phyloP scores from a whole-genome alignment of 2,888 invertebrate genomes.

The Osmoderma eremita region DNA sequence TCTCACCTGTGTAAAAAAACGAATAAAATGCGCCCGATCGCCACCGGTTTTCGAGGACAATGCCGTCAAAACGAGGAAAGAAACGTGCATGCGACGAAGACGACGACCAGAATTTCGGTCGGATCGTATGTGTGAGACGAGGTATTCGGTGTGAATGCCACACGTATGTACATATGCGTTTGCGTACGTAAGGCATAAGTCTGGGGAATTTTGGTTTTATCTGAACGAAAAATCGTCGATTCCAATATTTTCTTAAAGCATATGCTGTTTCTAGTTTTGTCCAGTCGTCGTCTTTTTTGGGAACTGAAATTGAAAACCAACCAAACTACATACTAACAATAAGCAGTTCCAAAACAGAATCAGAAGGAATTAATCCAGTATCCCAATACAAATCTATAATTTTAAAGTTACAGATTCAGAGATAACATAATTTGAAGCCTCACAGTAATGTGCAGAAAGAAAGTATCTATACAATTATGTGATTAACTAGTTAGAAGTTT shows the following conservation, averaged over 20 bases:
- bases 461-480: too few relatives aligned
- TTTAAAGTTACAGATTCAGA: too few relatives aligned
- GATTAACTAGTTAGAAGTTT: too few relatives aligned
- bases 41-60: constrained; percentile 47
- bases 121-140: background rate
- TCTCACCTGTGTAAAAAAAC: constrained; percentile 49
- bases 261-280: too few relatives aligned
- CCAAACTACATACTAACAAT: too few relatives aligned
- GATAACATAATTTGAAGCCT: too few relatives aligned
- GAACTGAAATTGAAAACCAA: too few relatives aligned
- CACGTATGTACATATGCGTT: background rate
- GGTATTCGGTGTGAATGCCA: constrained; percentile 4
- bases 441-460: too few relatives aligned
- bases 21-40: constrained; percentile 48
- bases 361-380: too few relatives aligned
- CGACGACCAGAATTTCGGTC: background rate
- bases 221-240: constrained; percentile 30
- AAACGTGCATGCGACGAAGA: background rate
- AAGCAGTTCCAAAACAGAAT: too few relatives aligned
- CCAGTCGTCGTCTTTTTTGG: too few relatives aligned
- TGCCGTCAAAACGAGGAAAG: constrained; percentile 27
- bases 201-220: constrained; percentile 34
- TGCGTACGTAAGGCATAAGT: background rate
- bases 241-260: constrained; percentile 16
- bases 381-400: too few relatives aligned